Evolutionary conservation across 2,797 vertebrate genomes (phyloP).

Genomic region (Chaetodon trifasciatus): DNA sequence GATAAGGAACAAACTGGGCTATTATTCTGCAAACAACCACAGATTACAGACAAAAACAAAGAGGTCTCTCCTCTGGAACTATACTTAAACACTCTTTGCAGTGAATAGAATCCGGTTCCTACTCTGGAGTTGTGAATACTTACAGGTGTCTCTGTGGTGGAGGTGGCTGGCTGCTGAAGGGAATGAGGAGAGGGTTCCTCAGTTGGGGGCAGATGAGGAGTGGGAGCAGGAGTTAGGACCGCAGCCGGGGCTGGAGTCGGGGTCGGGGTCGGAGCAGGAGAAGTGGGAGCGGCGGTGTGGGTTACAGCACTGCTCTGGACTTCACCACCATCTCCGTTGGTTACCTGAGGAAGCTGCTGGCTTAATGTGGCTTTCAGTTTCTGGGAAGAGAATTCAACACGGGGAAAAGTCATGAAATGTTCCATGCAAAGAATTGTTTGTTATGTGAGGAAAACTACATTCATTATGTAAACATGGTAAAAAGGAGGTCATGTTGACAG

Average conservation of each 20-base stretch:
- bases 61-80: not conserved
- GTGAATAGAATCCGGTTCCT: not conserved
- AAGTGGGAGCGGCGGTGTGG: slow-evolving; percentile 87
- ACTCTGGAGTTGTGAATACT: slow-evolving; percentile 54
- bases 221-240: slow-evolving; percentile 37
- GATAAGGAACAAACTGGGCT: too few relatives aligned
- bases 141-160: slow-evolving; percentile 98
- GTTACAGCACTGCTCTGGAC: slow-evolving; percentile 89
- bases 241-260: slow-evolving; percentile 65
- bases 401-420: slow-evolving; percentile 5
- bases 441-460: slow-evolving; percentile 3
- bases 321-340: slow-evolving; percentile 92
- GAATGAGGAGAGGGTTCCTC: slow-evolving; percentile 92
- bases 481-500: not conserved
- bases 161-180: slow-evolving; percentile 96
- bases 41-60: not conserved
- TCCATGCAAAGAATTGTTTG: not conserved
- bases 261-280: slow-evolving; percentile 76
- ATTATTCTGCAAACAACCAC: too few relatives aligned
- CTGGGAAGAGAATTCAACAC: slow-evolving; percentile 74
- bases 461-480: not conserved
- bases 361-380: slow-evolving; percentile 93
- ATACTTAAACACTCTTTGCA: not conserved
- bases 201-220: slow-evolving; percentile 78
- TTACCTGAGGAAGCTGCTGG: slow-evolving; percentile 95